phyloP scores from a whole-genome alignment of 37 sponge, comb jelly and placozoan genomes.

The Chondrilla cf. caribensis region DNA sequence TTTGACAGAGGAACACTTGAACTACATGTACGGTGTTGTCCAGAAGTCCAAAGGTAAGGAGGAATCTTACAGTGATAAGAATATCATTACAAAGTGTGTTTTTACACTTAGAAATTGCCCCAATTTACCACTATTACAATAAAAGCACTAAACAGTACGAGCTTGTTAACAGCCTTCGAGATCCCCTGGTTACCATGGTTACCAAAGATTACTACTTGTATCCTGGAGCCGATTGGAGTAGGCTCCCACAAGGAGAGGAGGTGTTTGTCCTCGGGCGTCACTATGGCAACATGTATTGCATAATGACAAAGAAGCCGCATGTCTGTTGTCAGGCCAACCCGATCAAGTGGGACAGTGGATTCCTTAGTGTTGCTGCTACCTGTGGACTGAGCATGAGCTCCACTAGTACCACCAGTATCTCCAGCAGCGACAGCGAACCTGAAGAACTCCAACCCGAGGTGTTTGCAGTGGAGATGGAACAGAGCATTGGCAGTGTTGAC shows the following conservation, averaged over 20 bases:
- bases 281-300: neutral
- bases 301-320: neutral
- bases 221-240: constrained; percentile 65
- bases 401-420: neutral
- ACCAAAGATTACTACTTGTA: constrained; percentile 52
- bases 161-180: neutral
- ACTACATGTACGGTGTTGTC: neutral
- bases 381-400: neutral
- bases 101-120: neutral
- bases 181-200: constrained; percentile 16
- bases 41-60: neutral
- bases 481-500: neutral
- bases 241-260: constrained; percentile 42
- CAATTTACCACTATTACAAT: neutral
- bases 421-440: neutral
- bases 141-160: neutral
- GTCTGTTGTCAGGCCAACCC: neutral
- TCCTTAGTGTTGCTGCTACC: constrained; percentile 5
- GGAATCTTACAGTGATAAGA: neutral
- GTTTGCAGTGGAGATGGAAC: neutral
- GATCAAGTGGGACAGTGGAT: constrained; percentile 21
- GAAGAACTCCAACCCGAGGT: neutral
- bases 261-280: constrained; percentile 36
- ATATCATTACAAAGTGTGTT: neutral
- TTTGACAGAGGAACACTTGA: neutral